Evolutionary conservation across 2,888 invertebrate species (phyloP).

Genomic region (Chymomyza amoena): DNA sequence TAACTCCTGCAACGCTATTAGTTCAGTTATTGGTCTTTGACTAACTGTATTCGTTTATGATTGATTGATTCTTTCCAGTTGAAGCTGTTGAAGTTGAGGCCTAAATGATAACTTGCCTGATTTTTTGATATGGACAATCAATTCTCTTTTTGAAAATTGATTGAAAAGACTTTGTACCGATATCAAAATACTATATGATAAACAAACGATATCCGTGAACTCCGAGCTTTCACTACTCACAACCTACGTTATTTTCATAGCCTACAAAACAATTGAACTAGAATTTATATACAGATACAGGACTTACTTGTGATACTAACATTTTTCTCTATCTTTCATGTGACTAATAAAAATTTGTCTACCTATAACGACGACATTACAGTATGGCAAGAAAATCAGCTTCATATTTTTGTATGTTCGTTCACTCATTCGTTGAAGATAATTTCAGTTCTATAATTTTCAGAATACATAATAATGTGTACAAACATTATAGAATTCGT

Average conservation of each 20-base stretch:
- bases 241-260: slow-evolving; percentile 6
- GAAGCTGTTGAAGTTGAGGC: slow-evolving; percentile 78
- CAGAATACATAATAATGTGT: neutral
- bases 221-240: slow-evolving; percentile 50
- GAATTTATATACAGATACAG: slow-evolving; percentile 6
- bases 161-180: slow-evolving; percentile 64
- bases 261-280: neutral
- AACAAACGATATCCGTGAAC: slow-evolving; percentile 53
- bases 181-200: slow-evolving; percentile 45
- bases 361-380: neutral
- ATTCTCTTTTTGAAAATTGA: slow-evolving; percentile 60
- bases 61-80: slow-evolving; percentile 79
- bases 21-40: slow-evolving; percentile 66
- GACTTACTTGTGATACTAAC: slow-evolving; percentile 49
- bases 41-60: slow-evolving; percentile 76
- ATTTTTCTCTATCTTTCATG: slow-evolving; percentile 27
- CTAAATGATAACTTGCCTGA: slow-evolving; percentile 76
- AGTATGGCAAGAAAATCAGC: too few species aligned
- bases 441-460: neutral
- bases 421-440: neutral
- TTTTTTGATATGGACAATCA: slow-evolving; percentile 72
- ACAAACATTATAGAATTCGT: slow-evolving; percentile 1
- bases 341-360: slow-evolving; percentile 32
- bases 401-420: neutral
- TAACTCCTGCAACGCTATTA: slow-evolving; percentile 53